Evolutionary conservation across 2,113 vertebrate genomes (phyloP).

Genomic region (Dicrurus megarhynchus): DNA sequence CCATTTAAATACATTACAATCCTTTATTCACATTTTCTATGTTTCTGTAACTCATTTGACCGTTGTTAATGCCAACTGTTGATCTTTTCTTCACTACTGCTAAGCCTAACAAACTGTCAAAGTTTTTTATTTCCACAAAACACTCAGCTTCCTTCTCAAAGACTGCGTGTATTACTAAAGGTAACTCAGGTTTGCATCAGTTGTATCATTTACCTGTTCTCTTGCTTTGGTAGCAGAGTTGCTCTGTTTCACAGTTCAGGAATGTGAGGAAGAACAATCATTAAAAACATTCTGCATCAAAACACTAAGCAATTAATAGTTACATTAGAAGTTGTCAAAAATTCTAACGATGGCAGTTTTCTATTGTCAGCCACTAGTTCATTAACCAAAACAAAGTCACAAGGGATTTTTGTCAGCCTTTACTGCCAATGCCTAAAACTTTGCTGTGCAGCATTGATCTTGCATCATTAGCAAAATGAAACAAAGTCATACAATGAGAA

Average conservation of each 20-base stretch:
- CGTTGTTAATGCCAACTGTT: neutral
- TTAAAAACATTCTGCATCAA: neutral
- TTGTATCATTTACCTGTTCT: neutral
- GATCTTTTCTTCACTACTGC: neutral
- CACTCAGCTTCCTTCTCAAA: neutral
- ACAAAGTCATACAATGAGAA: neutral
- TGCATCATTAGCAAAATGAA: neutral
- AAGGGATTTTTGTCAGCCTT: neutral
- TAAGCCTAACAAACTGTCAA: neutral
- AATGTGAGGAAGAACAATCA: neutral
- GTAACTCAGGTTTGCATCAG: neutral
- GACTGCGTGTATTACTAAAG: neutral
- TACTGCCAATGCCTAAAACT: neutral
- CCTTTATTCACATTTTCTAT: neutral
- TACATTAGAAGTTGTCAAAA: neutral
- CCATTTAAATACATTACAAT: neutral
- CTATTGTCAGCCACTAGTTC: neutral
- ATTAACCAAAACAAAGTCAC: neutral
- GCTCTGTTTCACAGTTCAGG: neutral
- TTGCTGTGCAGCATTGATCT: neutral
- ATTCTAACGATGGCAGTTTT: neutral
- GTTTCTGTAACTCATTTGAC: neutral
- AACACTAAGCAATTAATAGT: neutral
- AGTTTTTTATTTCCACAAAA: neutral
- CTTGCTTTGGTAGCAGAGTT: neutral